Percentiles rank a stretch among this genome's conserved stretches.
Conservation (phyloP, 2,888 invertebrate genomes). For the Cheilosia pagana region DNA sequence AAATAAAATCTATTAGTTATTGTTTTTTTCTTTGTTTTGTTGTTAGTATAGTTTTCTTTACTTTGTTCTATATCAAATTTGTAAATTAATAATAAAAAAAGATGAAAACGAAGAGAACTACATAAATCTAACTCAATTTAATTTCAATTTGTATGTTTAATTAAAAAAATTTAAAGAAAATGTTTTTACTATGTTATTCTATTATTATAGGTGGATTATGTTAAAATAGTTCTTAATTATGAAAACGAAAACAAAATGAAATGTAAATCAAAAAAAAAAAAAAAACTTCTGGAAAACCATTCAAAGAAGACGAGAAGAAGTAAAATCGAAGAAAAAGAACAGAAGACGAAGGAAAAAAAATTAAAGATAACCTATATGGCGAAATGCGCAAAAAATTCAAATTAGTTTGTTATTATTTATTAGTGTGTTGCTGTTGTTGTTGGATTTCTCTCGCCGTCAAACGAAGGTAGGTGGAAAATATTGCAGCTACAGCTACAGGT, state of each 20-base stretch:
- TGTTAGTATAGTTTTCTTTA: slow-evolving; percentile 30
- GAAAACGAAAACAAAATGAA: slow-evolving; percentile 33
- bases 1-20: slow-evolving; percentile 21
- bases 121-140: background rate
- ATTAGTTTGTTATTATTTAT: slow-evolving; percentile 65
- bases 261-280: slow-evolving; percentile 67
- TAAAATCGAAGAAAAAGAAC: slow-evolving; percentile 11
- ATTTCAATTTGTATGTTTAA: slow-evolving; percentile 30
- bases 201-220: slow-evolving; percentile 70
- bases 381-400: slow-evolving; percentile 73
- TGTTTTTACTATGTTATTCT: slow-evolving; percentile 67
- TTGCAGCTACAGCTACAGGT: slow-evolving; percentile 51
- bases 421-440: slow-evolving; percentile 31
- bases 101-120: slow-evolving; percentile 4
- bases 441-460: slow-evolving; percentile 11
- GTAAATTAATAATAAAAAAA: slow-evolving; percentile 32
- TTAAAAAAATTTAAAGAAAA: slow-evolving; percentile 47
- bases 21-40: slow-evolving; percentile 62
- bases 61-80: slow-evolving; percentile 28
- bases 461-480: slow-evolving; percentile 29
- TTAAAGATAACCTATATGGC: slow-evolving; percentile 73
- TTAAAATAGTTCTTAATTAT: slow-evolving; percentile 69
- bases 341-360: slow-evolving; percentile 31
- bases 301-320: slow-evolving; percentile 21
- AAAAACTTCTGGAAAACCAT: slow-evolving; percentile 34